These are phyloP conservation scores for Calameuta pallipes DNA, from an alignment of 2,888 invertebrate species.

Conservation along the genomic window DNA sequence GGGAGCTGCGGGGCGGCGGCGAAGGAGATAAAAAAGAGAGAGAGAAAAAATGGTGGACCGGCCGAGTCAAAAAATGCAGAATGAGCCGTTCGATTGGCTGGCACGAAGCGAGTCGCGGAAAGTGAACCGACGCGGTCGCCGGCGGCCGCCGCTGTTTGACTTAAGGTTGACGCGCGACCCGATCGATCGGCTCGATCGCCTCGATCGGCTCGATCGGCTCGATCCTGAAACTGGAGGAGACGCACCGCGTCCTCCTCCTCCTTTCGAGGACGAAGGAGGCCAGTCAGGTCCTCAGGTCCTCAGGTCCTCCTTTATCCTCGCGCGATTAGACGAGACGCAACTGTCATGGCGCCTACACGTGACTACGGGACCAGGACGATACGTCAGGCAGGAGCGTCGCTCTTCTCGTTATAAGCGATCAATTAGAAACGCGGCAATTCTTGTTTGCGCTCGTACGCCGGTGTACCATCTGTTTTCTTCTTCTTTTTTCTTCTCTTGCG, in stretches of 20 bases:
- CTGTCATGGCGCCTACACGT: slow-evolving; percentile 45
- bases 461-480: not conserved
- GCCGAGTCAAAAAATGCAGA: no score
- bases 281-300: not conserved
- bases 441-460: no score
- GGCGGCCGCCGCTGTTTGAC: no score
- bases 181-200: slow-evolving; percentile 9
- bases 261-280: slow-evolving; percentile 3
- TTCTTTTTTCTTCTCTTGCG: no score
- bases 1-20: no score
- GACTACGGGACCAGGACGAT: slow-evolving; percentile 16
- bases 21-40: no score
- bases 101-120: no score
- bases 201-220: slow-evolving; percentile 7
- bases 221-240: slow-evolving; percentile 5
- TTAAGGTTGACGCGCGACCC: not conserved
- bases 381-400: not conserved
- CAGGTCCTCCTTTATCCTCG: slow-evolving; percentile 14
- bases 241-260: slow-evolving; percentile 1
- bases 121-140: no score
- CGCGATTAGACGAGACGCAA: slow-evolving; percentile 38
- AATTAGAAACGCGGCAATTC: no score
- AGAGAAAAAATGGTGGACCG: no score
- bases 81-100: no score
- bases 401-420: not conserved